A percentile compares a stretch with the other conserved stretches of the same genome.
Conservation (phyloP, 2,888 invertebrate species). For the Escarpia spicata region DNA sequence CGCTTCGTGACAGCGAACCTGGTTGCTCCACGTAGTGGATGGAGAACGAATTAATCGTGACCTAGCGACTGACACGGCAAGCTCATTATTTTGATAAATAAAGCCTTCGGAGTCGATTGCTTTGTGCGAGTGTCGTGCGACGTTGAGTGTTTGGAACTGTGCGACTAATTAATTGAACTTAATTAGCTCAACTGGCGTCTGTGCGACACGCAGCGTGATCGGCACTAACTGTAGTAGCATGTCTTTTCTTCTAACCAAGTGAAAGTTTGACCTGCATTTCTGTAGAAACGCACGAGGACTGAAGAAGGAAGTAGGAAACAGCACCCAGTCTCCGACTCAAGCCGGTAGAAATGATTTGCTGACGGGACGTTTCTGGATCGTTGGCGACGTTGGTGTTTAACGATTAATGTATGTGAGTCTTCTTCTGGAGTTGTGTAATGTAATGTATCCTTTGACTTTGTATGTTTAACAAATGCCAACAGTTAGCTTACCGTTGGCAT, state of each 20-base stretch:
- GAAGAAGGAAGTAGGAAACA: not conserved
- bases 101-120: not conserved
- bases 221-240: not conserved
- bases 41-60: not conserved
- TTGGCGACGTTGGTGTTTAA: not conserved
- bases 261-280: not conserved
- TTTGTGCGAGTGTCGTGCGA: not conserved
- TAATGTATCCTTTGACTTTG: not conserved
- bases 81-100: not conserved
- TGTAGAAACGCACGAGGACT: not conserved
- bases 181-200: not conserved
- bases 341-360: not conserved
- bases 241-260: not conserved
- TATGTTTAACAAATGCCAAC: not conserved
- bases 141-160: not conserved
- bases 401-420: not conserved
- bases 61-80: not conserved
- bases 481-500: too few species aligned
- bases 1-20: not conserved
- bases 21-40: not conserved
- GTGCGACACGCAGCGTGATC: not conserved
- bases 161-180: not conserved
- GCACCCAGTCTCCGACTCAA: not conserved
- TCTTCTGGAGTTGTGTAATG: not conserved
- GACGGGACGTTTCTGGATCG: not conserved